A percentile compares a stretch with the other conserved stretches of the same genome.
These are phyloP conservation scores for Muschampia plurimacula DNA, from an alignment of 2,888 invertebrate genomes.

Conservation along the genomic window DNA sequence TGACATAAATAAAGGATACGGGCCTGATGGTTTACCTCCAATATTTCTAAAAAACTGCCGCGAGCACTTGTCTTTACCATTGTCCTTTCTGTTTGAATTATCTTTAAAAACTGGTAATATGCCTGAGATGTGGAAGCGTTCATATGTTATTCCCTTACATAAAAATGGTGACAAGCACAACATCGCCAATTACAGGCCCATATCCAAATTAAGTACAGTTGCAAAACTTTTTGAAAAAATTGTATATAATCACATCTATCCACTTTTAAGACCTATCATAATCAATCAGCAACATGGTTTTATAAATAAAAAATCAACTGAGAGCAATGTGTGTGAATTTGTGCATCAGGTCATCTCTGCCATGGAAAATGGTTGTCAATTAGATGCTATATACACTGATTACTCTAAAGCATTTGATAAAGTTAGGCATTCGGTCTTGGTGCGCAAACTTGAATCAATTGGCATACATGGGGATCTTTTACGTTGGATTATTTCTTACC, in stretches of 20 bases:
- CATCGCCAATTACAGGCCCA: slow-evolving; percentile 31
- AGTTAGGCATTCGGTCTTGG: slow-evolving; percentile 28
- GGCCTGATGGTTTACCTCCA: slow-evolving; percentile 22
- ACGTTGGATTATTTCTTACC: neutral
- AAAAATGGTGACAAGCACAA: slow-evolving; percentile 32
- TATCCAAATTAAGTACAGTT: slow-evolving; percentile 22
- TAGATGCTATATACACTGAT: slow-evolving; percentile 37
- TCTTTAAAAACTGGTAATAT: slow-evolving; percentile 19
- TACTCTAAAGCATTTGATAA: slow-evolving; percentile 42
- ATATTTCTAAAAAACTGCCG: slow-evolving; percentile 15
- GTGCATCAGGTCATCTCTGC: slow-evolving; percentile 22
- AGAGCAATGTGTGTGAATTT: slow-evolving; percentile 37
- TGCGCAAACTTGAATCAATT: neutral
- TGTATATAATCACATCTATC: neutral
- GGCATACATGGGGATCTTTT: slow-evolving; percentile 4
- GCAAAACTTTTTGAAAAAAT: slow-evolving; percentile 19
- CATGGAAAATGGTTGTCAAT: slow-evolving; percentile 41
- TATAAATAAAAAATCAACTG: slow-evolving; percentile 20
- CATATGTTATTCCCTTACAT: slow-evolving; percentile 28
- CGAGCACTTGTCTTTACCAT: neutral
- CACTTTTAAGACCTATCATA: neutral
- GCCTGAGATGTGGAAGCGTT: slow-evolving; percentile 31
- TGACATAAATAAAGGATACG: slow-evolving; percentile 14
- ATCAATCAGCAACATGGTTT: slow-evolving; percentile 27
- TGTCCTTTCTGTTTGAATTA: neutral